Evolutionary conservation across 1,140 invertebrate genomes (phyloP).

Genomic region (Campoletis sonorensis): DNA sequence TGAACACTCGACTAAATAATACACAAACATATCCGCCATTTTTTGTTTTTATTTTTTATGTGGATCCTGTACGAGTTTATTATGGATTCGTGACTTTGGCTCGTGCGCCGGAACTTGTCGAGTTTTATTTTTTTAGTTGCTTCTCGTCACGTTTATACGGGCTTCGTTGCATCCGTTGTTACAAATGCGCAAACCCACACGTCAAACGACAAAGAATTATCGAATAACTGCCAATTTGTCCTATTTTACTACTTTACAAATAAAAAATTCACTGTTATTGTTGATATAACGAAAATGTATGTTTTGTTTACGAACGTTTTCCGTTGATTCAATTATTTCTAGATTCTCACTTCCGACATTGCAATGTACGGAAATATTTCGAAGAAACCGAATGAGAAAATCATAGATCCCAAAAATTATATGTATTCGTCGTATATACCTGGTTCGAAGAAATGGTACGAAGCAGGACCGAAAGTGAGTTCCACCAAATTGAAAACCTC

Average conservation of each 20-base stretch:
- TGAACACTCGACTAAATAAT: neutral
- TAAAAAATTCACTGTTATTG: no score
- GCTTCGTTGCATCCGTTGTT: neutral
- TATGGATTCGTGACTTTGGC: slow-evolving; percentile 22
- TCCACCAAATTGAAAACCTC: slow-evolving; percentile 52
- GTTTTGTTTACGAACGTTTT: no score
- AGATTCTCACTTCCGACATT: neutral
- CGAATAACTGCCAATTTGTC: no score
- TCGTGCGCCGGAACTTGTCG: neutral
- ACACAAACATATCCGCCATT: neutral
- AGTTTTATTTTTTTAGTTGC: neutral
- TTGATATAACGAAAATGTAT: no score
- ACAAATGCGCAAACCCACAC: neutral
- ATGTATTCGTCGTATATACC: neutral
- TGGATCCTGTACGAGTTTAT: neutral
- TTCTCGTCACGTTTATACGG: neutral
- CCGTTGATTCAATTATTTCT: no score
- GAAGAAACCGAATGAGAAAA: neutral
- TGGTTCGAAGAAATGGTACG: neutral
- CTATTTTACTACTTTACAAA: no score
- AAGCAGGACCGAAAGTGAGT: slow-evolving; percentile 51
- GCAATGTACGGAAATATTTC: neutral
- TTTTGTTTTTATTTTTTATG: neutral
- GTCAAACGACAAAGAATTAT: no score
- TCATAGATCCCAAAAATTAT: neutral